Conservation (phyloP, 2,888 invertebrate genomes). For the Cynaeus angustus region DNA sequence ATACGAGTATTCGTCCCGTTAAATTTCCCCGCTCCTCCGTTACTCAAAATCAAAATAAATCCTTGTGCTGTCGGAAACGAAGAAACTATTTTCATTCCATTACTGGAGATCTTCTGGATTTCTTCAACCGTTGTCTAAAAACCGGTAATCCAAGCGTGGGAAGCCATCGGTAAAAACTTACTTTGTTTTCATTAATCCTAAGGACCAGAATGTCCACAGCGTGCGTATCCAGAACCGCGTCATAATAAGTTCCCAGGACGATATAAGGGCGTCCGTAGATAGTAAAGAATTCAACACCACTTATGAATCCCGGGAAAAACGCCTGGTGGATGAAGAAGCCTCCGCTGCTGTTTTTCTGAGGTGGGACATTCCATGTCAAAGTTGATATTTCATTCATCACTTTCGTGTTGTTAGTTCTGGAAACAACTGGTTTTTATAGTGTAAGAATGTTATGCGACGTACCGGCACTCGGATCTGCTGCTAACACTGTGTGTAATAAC, state of each 20-base stretch:
- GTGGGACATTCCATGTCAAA: slow-evolving; percentile 61
- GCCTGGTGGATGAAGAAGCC: slow-evolving; percentile 55
- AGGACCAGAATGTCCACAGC: slow-evolving; percentile 62
- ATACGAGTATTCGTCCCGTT: slow-evolving; percentile 58
- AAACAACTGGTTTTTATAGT: slow-evolving; percentile 21
- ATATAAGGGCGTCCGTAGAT: slow-evolving; percentile 61
- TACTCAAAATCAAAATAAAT: slow-evolving; percentile 65
- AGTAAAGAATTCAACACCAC: slow-evolving; percentile 66
- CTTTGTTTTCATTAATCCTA: slow-evolving; percentile 61
- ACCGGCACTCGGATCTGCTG: slow-evolving; percentile 62
- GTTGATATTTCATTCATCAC: slow-evolving; percentile 60
- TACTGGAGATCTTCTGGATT: slow-evolving; percentile 64
- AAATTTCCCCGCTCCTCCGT: background rate
- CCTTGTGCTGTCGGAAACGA: slow-evolving; percentile 66
- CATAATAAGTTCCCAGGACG: slow-evolving; percentile 65
- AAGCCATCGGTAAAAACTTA: slow-evolving; percentile 51
- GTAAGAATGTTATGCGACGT: background rate
- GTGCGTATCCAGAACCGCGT: slow-evolving; percentile 61
- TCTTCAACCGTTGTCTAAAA: slow-evolving; percentile 60
- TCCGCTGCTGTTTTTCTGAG: slow-evolving; percentile 52
- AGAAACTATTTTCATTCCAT: slow-evolving; percentile 61
- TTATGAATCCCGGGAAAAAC: slow-evolving; percentile 64
- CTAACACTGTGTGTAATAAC: slow-evolving; percentile 66
- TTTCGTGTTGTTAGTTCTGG: slow-evolving; percentile 54
- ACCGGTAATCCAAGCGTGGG: too few species aligned